phyloP scores from a whole-genome alignment of 2,888 invertebrate species.

The Chamaedrilus cognettii region DNA sequence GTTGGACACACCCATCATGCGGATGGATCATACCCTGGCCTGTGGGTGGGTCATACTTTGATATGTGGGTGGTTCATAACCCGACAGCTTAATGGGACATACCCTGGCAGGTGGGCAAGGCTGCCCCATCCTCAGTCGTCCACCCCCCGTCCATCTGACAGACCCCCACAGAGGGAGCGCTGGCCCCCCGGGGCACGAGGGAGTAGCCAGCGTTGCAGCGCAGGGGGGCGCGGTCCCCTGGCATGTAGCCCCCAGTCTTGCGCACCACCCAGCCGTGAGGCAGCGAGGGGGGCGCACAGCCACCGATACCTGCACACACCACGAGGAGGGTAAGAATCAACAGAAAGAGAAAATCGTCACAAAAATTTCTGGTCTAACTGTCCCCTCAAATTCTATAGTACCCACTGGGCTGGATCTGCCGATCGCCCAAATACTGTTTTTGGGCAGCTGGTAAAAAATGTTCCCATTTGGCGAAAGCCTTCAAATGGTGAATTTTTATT shows the following conservation, averaged over 20 bases:
- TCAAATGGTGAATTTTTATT: too few species aligned
- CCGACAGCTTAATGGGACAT: too few species aligned
- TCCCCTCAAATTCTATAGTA: too few species aligned
- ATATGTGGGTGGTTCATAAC: too few species aligned
- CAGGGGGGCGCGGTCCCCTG: slow-evolving; percentile 36
- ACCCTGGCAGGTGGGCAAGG: background rate
- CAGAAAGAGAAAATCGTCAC: background rate
- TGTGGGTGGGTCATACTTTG: too few species aligned
- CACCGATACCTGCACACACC: slow-evolving; percentile 26
- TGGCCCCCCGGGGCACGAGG: background rate
- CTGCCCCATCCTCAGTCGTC: slow-evolving; percentile 6
- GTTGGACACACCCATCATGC: too few species aligned
- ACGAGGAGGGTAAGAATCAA: background rate
- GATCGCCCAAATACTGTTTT: too few species aligned
- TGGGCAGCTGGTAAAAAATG: too few species aligned
- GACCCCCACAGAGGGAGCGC: background rate
- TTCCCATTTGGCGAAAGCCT: too few species aligned
- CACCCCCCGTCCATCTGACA: slow-evolving; percentile 27
- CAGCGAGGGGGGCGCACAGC: slow-evolving; percentile 21
- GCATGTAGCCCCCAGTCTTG: slow-evolving; percentile 27
- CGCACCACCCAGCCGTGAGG: slow-evolving; percentile 9
- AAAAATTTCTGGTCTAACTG: too few species aligned
- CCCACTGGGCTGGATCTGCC: too few species aligned
- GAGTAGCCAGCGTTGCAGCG: slow-evolving; percentile 36
- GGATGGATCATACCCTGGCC: too few species aligned